Conservation (phyloP, 1,140 invertebrate genomes). For the Penaeus japonicus region DNA sequence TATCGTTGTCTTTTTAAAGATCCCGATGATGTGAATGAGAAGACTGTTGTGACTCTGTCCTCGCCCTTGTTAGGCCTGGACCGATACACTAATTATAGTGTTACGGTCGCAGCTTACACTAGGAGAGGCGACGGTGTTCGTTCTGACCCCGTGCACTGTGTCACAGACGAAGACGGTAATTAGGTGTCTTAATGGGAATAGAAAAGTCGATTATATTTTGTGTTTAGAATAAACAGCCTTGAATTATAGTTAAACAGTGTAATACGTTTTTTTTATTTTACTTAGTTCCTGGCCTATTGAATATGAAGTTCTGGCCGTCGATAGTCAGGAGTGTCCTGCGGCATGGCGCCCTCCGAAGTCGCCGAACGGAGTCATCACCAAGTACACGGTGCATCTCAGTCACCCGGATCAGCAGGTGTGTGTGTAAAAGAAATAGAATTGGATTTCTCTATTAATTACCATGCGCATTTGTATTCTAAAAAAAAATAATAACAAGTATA, state of each 20-base stretch:
- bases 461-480: too few relatives aligned
- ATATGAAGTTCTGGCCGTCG: conserved; percentile 30
- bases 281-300: conserved; percentile 44
- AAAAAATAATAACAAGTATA: too few relatives aligned
- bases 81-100: conserved; percentile 68
- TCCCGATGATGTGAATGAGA: conserved; percentile 47
- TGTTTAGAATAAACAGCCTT: neutral
- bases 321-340: conserved; percentile 73
- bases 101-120: conserved; percentile 69
- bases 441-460: too few relatives aligned
- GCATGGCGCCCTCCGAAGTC: conserved; percentile 81
- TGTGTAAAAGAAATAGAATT: too few relatives aligned
- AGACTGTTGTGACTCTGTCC: conserved; percentile 3
- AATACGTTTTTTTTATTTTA: neutral
- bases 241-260: neutral
- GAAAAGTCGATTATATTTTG: neutral
- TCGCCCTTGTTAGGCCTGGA: conserved; percentile 61
- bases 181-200: neutral
- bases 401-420: conserved; percentile 25
- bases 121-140: conserved; percentile 68
- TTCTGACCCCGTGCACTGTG: conserved; percentile 65
- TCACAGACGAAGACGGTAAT: conserved; percentile 66
- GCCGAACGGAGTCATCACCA: conserved; percentile 77
- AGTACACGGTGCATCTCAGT: conserved; percentile 72
- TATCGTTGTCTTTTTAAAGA: neutral